A percentile compares a stretch with the other conserved stretches of the same genome.
phyloP scores from a whole-genome alignment of 2,113 vertebrate species.

The Deroptyus accipitrinus region DNA sequence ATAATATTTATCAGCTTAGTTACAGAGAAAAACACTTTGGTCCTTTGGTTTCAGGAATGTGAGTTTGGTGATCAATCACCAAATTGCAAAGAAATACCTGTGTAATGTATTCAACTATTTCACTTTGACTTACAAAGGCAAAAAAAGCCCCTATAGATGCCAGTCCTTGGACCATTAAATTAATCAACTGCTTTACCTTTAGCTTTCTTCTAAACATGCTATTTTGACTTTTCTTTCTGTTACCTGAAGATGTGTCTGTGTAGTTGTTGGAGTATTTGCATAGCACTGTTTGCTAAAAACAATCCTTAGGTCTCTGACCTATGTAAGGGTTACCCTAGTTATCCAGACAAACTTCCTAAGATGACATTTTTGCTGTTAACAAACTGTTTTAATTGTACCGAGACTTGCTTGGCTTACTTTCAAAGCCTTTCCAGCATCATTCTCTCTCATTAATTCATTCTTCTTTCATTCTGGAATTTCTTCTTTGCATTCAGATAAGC shows the following conservation, averaged over 20 bases:
- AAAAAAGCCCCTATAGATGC: background rate
- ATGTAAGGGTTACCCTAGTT: background rate
- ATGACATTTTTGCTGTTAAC: background rate
- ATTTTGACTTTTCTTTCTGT: background rate
- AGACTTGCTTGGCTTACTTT: background rate
- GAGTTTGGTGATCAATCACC: slow-evolving; percentile 46
- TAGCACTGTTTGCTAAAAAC: background rate
- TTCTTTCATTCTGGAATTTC: background rate
- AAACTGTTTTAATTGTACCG: background rate
- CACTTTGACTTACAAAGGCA: background rate
- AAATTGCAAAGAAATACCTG: background rate
- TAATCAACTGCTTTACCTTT: background rate
- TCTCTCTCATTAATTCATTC: background rate
- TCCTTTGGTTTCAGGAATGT: slow-evolving; percentile 47
- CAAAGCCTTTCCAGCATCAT: background rate
- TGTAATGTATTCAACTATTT: background rate
- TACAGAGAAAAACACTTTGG: slow-evolving; percentile 33
- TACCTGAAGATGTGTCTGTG: background rate
- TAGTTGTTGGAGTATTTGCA: background rate
- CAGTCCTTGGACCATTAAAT: background rate
- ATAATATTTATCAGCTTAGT: slow-evolving; percentile 62
- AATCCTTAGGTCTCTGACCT: background rate
- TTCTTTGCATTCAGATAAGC: background rate
- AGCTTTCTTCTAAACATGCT: background rate
- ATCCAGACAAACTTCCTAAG: background rate